These are phyloP conservation scores for Trichogramma pretiosum DNA, from an alignment of 1,140 invertebrate genomes.

Conservation along the genomic window DNA sequence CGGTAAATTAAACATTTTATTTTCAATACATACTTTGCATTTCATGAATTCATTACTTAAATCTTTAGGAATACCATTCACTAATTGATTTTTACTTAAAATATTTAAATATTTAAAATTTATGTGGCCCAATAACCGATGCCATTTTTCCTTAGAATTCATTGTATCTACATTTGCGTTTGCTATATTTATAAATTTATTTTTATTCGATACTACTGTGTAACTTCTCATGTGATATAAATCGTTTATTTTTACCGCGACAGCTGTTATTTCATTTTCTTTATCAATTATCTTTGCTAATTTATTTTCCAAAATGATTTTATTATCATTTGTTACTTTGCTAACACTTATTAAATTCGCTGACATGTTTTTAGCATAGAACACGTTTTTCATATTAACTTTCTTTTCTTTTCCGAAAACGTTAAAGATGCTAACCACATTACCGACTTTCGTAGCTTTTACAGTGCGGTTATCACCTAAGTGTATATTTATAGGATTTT, in stretches of 20 bases:
- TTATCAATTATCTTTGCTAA: neutral
- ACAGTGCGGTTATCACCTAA: neutral
- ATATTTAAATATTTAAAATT: too few relatives aligned
- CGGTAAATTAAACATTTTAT: constrained; percentile 3
- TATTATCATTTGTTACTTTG: neutral
- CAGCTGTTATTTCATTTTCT: constrained; percentile 10
- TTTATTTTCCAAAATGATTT: neutral
- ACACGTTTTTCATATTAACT: neutral
- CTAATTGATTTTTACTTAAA: neutral
- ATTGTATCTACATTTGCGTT: neutral
- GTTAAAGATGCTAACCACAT: neutral
- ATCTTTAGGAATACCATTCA: neutral
- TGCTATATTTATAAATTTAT: neutral
- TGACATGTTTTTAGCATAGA: neutral
- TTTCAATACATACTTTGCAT: neutral
- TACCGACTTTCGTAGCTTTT: neutral
- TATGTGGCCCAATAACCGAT: neutral
- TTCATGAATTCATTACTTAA: neutral
- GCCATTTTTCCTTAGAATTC: neutral
- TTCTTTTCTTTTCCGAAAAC: neutral
- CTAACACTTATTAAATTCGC: constrained; percentile 6
- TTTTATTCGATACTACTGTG: too few relatives aligned
- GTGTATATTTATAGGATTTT: constrained; percentile 1
- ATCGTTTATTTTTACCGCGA: neutral
- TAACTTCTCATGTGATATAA: neutral